Percentiles rank a stretch among this genome's conserved stretches.
Evolutionary conservation across 2,888 invertebrate genomes (phyloP).

Genomic region (Drosophila nr. fundita): DNA sequence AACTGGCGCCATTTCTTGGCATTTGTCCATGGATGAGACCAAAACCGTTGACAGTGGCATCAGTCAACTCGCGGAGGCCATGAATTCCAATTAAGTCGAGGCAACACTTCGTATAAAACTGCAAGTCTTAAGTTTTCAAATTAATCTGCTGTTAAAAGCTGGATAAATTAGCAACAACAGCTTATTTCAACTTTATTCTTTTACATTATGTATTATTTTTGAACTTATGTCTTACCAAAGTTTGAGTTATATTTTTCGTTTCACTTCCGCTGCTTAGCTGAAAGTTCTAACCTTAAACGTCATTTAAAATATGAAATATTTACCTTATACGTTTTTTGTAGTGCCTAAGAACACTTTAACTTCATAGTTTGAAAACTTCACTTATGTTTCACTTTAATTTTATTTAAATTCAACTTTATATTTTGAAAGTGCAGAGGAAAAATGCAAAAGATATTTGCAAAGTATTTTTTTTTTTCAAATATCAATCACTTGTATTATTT

Average conservation of each 20-base stretch:
- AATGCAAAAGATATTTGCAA: not conserved
- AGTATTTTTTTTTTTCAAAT: not conserved
- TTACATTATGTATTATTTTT: not conserved
- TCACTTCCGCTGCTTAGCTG: not conserved
- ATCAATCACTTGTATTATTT: conserved; percentile 24
- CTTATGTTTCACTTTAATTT: not conserved
- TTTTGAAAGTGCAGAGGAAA: not conserved
- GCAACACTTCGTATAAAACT: not conserved
- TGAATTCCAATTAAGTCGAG: conserved; percentile 6
- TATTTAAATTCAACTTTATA: not conserved
- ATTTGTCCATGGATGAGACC: conserved; percentile 23
- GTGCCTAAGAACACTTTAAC: not conserved
- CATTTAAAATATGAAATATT: not conserved
- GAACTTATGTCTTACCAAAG: not conserved
- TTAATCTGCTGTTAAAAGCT: not conserved
- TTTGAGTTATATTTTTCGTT: not conserved
- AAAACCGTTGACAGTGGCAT: not conserved
- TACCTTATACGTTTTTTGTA: not conserved
- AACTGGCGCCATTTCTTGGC: conserved; percentile 36
- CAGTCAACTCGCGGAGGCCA: conserved; percentile 7
- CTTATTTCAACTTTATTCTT: not conserved
- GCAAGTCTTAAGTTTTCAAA: not conserved
- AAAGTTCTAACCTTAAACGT: not conserved
- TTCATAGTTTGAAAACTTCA: not conserved
- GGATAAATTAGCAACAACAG: not conserved